Evolutionary conservation across 2,888 invertebrate genomes (phyloP), one percentile per base, ranked within the genome.

Genomic region (Cheilosia vernalis): DNA sequence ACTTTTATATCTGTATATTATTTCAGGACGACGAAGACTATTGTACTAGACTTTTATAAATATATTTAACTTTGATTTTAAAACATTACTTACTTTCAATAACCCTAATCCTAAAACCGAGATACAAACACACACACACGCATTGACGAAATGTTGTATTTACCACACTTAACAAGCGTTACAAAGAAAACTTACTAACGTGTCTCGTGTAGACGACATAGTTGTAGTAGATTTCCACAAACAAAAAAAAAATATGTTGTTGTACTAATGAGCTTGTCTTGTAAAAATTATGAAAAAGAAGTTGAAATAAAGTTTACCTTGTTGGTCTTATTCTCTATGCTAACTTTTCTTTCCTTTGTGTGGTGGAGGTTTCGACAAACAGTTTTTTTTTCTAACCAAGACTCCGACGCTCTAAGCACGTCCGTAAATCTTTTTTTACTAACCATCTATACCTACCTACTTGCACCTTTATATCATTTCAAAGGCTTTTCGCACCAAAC

Each of bases 11-110:
- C 90, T 93, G 91, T 93, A 92, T 93, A 91, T 92, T 92, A 92
- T 93, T 94, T 92, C 94, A 94, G 94, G 94, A 93, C 94, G 94
- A 93, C 94, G 94, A 92, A 93, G 93, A 92, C 93, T 94, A 90
- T 93, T 94, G 90, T 94, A 93, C 93, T 94, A 94, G 93, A 93
- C 91, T 91, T 88, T 85, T 85, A 85, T 85, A 85, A 85, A 85
- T 85, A 85, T 83, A 49, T 80, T 67, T 81, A 85, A 85, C 81
- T 81, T 51, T 85, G 85, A 81, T 49, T 85, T 64, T 63, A 67
- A 61, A 60, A 33, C 81, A 67, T 72, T 67, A 85, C 72, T 76
- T 66, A 70, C 72, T 72, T 72, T 76, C 74, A 77, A 81, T 67
- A 83, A 83, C 81, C 70, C 74, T 63, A 77, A 66, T 63, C 51